These are phyloP conservation scores for Cyclargus thomasi DNA, from an alignment of 1,140 invertebrate species.

Conservation along the genomic window DNA sequence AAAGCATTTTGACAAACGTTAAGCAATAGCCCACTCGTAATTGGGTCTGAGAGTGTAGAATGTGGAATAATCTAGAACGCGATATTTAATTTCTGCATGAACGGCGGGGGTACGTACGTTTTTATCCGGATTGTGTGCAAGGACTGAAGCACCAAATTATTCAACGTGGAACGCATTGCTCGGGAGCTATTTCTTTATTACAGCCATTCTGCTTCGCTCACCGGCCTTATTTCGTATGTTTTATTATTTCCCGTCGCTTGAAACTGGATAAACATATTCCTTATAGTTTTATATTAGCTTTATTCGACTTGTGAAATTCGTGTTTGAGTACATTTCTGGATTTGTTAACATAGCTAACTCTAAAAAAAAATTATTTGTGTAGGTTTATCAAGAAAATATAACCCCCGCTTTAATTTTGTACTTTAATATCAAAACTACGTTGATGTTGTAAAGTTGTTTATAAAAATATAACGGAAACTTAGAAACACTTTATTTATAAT, in stretches of 20 bases:
- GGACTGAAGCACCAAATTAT: slow-evolving; percentile 47
- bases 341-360: no score
- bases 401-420: no score
- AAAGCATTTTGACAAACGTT: no score
- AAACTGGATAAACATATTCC: slow-evolving; percentile 31
- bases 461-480: no score
- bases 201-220: slow-evolving; percentile 43
- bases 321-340: no score
- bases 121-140: slow-evolving; percentile 33
- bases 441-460: no score
- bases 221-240: slow-evolving; percentile 48
- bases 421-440: no score
- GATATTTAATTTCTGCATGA: slow-evolving; percentile 25
- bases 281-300: slow-evolving; percentile 26
- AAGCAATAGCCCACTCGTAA: no score
- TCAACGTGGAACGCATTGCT: slow-evolving; percentile 44
- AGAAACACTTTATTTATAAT: no score
- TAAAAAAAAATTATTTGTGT: no score
- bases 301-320: slow-evolving; percentile 11
- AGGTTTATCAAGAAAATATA: no score
- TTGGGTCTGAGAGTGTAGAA: neutral
- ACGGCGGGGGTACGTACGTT: slow-evolving; percentile 34
- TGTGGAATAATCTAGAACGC: slow-evolving; percentile 16
- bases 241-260: slow-evolving; percentile 44
- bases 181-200: slow-evolving; percentile 57